A percentile compares a stretch with the other conserved stretches of the same genome.
Evolutionary conservation across 1,140 invertebrate genomes (phyloP).

Genomic region (Drosophila lowei): DNA sequence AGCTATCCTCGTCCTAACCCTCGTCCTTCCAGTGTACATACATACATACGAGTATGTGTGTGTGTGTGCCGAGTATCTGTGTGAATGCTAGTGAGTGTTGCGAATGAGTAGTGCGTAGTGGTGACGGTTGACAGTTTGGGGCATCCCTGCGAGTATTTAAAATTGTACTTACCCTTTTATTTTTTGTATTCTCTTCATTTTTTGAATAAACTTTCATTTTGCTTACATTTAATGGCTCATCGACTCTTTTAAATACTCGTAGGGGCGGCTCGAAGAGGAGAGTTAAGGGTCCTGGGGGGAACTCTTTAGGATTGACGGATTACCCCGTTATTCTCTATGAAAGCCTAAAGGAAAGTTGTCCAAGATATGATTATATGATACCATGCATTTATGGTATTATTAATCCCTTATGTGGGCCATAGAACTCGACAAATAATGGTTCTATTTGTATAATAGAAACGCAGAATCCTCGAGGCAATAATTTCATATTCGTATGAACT

Average conservation of each 20-base stretch:
- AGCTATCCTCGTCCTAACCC: background rate
- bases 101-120: slow-evolving; percentile 24
- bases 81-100: slow-evolving; percentile 1
- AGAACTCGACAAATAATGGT: too few species aligned
- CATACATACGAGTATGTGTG: background rate
- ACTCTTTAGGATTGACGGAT: too few species aligned
- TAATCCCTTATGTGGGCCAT: too few species aligned
- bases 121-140: slow-evolving; percentile 44
- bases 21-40: too few species aligned
- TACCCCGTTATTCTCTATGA: too few species aligned
- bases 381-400: too few species aligned
- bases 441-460: too few species aligned
- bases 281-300: too few species aligned
- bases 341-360: too few species aligned
- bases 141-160: slow-evolving; percentile 58
- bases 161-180: slow-evolving; percentile 52
- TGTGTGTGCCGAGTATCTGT: background rate
- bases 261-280: slow-evolving; percentile 1
- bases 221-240: slow-evolving; percentile 21
- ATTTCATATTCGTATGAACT: too few species aligned
- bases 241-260: slow-evolving; percentile 66
- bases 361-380: too few species aligned
- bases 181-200: slow-evolving; percentile 61
- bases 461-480: too few species aligned
- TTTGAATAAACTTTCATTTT: slow-evolving; percentile 63